Base-by-base conservation (phyloP, 2,888 invertebrate species). In the Protophormia terraenovae region DNA sequence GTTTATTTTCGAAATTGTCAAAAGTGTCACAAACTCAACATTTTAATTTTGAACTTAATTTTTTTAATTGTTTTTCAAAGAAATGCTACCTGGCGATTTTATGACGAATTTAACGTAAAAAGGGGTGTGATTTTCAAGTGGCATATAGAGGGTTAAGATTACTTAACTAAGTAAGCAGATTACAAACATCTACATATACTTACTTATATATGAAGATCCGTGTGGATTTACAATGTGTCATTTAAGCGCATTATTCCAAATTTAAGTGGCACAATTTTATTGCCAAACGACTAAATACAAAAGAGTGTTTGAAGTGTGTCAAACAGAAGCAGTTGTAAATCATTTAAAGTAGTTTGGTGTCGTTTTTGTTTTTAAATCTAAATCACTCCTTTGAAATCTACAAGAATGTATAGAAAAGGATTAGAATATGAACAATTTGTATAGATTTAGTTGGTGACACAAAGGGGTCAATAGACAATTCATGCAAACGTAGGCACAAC, bases 281-380 rank as follows among this genome's bases (percentile, higher is more conserved):
- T 27, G 8, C 27, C 19, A 72, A 32, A 1, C 10, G 4, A 72
- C 53, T n/a, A n/a, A n/a, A n/a, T n/a, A n/a, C 41, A 27, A 45
- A 27, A 27, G 10, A 66, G 2, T 27, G 8, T 5, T 45, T 27
- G 27, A 29, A 64, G 38, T 27, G 75, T 75, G 50, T 62, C 50
- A 62, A 47, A 41, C 41, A 35, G 35, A 35, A 64, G 64, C 64
- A 19, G 27, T 47, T 69, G 38, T 62, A 62, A 69, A 71, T 76
- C 53, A 76, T 66, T 55, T 76, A 7, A 66, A 55, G 4, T 60
- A 14, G 5, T 16, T 60, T 50, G 1, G 3, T 24, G 38, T 10
- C 32, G 16, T 32, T 62, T 10, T 62, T 38, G 14, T 27, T 41
- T 60, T 6, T 19, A 41, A 41, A 12, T 24, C 4, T 24, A 47